Percentiles rank a stretch among this genome's conserved stretches.
phyloP scores from a whole-genome alignment of 1,140 invertebrate genomes.

The Teleogryllus occipitalis region DNA sequence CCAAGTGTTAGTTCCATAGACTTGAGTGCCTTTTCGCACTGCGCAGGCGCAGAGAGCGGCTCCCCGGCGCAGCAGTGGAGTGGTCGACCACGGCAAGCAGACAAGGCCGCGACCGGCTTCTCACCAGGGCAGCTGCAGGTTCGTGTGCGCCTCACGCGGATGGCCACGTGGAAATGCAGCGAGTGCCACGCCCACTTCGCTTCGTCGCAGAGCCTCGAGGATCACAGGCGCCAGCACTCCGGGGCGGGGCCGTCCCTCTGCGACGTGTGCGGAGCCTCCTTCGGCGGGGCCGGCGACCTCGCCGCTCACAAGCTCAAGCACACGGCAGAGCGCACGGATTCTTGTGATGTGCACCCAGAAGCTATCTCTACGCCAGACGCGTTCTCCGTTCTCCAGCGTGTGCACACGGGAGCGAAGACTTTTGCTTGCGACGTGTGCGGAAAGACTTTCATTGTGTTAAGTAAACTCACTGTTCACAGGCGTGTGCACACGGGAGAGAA shows the following conservation, averaged over 20 bases:
- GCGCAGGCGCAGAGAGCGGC: slow-evolving; percentile 22
- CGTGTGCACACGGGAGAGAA: slow-evolving; percentile 36
- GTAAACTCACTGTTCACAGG: slow-evolving; percentile 32
- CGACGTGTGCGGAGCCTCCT: slow-evolving; percentile 36
- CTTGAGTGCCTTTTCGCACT: not conserved
- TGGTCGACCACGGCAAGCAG: too few relatives aligned
- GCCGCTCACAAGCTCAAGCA: slow-evolving; percentile 6
- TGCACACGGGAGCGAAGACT: slow-evolving; percentile 29
- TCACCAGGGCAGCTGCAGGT: too few relatives aligned
- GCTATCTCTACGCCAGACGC: slow-evolving; percentile 19
- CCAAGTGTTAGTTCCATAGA: too few relatives aligned
- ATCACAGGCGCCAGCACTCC: slow-evolving; percentile 28
- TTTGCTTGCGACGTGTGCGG: slow-evolving; percentile 33
- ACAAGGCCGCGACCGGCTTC: too few relatives aligned
- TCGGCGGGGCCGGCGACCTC: slow-evolving; percentile 6
- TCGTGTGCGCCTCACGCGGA: too few relatives aligned
- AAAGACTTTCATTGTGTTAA: slow-evolving; percentile 33
- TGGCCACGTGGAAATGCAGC: too few relatives aligned
- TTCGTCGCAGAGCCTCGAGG: too few relatives aligned
- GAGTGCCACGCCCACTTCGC: too few relatives aligned
- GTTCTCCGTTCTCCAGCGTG: slow-evolving; percentile 32
- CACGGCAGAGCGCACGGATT: not conserved
- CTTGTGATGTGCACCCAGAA: slow-evolving; percentile 9
- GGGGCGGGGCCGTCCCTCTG: slow-evolving; percentile 28
- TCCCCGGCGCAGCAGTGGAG: too few relatives aligned